Evolutionary conservation across 1,140 invertebrate genomes (phyloP).

Genomic region (Andricus grossulariae): DNA sequence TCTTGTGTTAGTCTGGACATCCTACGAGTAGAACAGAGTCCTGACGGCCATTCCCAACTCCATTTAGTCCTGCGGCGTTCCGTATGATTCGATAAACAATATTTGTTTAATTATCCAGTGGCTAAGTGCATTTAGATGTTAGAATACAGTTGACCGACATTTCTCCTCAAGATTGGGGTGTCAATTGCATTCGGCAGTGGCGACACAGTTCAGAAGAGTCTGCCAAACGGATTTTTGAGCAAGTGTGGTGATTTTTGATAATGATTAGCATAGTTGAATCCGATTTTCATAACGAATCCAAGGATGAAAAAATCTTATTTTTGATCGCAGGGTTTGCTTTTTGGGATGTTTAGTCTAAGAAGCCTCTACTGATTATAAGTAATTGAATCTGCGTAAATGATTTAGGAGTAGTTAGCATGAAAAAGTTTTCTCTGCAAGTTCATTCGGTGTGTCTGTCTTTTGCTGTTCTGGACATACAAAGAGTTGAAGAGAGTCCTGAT

Average conservation of each 20-base stretch:
- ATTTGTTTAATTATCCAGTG: constrained; percentile 47
- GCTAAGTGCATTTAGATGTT: constrained; percentile 46
- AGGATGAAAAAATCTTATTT: no score
- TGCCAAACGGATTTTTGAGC: no score
- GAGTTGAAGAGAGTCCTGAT: background rate
- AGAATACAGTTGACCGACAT: constrained; percentile 31
- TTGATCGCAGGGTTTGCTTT: no score
- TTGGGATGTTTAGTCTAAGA: background rate
- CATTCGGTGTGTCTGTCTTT: background rate
- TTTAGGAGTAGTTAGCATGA: background rate
- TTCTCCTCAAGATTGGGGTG: background rate
- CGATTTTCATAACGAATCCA: no score
- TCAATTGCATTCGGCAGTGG: background rate
- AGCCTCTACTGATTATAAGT: background rate
- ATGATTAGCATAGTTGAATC: no score
- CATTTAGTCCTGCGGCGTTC: constrained; percentile 38
- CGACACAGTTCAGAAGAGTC: no score
- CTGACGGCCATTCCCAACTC: constrained; percentile 42
- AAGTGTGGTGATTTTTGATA: no score
- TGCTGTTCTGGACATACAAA: background rate
- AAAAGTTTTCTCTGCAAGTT: background rate
- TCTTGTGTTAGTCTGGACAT: background rate
- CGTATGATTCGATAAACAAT: constrained; percentile 48
- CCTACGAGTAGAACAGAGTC: background rate
- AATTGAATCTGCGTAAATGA: background rate